Evolutionary conservation across 1,140 invertebrate species (phyloP), one percentile per base, ranked within the genome.

Genomic region (Zeugodacus cucurbitae): DNA sequence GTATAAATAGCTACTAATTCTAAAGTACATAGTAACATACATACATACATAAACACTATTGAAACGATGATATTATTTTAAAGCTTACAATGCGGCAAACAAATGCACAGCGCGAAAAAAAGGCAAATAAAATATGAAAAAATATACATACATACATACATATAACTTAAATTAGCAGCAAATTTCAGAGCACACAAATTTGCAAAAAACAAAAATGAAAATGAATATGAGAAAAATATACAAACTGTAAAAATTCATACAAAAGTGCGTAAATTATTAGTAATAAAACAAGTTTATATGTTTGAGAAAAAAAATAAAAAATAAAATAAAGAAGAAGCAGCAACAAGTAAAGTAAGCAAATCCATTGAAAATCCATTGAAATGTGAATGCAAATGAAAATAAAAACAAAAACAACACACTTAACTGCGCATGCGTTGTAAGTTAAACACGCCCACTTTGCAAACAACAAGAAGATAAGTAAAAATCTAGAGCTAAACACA

Each of bases 11-110:
- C 41, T 82, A 82, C 74, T 82, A 82, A 82, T 82, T 48, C 74
- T 82, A 82, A 82, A 82, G 11, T 48, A 82, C 41, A 82, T n/a
- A 82, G 22, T n/a, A 26, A 62, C 20, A 44, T 82, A 82, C 22
- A 82, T 74, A 88, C 89, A 91, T 17, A 89, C 88, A 37, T 87
- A 89, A 89, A 91, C 41, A 89, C 89, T 64, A 87, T 87, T 88
- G 89, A 89, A 89, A 88, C 78, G 89, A 88, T 89, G 85, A 90
- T 87, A 82, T 82, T 82, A 82, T 82, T 82, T 82, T 14, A 82
- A 82, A 82, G 41, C 74, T 82, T 44, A 34, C 41, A 74, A 17
- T 74, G 22, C 34, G 14, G 70, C 32, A 74, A 74, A 26, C 22
- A 82, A 82, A 74, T 8, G 6, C 14, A 74, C 41, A 41, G 32